Evolutionary conservation across 2,113 vertebrate genomes (phyloP), one percentile per base, ranked within the genome.

Genomic region (Tympanuchus pallidicinctus): DNA sequence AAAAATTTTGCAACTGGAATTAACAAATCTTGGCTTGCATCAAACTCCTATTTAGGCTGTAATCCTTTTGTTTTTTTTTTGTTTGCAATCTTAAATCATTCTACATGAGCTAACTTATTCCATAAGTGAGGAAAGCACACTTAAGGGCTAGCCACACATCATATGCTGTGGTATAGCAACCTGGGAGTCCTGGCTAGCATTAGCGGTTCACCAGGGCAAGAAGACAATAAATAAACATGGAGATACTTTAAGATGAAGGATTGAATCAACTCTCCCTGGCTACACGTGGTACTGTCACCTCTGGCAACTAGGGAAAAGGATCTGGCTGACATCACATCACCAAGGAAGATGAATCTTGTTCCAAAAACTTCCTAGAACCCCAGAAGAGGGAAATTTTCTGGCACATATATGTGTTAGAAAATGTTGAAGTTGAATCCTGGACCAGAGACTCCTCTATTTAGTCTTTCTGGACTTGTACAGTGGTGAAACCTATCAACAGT

Each of bases 261-360:
- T 0, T 67, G 9, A 74, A 43, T 40, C 30, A n/a, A 16, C 3
- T 4, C 16, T 59, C 4, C 7, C 24, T 11, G 4, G 18, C 4
- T 40, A 24, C 7, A 36, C 25, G 6, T 16, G 18, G 4, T 64
- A 2, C 0, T 0, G 20, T 10, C 42, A 64, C 16, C 20, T 85
- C 52, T 61, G 57, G 10, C 32, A 90, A 36, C 10, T 34, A 56
- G 9, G 4, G 14, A 30, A 59, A 57, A 61, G 7, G 21, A 76
- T n/a, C 10, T 48, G 27, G 22, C 30, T 15, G 22, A 24, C 24
- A 65, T 4, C 38, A 54, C 5, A 36, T 7, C 15, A n/a, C 13
- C 11, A 72, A 30, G n/a, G 30, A 71, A 28, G 24, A 32, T 21
- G 30, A 57, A 15, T 8, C 28, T 85, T 72, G 20, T 7, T 48